Evolutionary conservation across 2,113 vertebrate species (phyloP), one percentile per base, ranked within the genome.

Genomic region (Siphamia tubifer): DNA sequence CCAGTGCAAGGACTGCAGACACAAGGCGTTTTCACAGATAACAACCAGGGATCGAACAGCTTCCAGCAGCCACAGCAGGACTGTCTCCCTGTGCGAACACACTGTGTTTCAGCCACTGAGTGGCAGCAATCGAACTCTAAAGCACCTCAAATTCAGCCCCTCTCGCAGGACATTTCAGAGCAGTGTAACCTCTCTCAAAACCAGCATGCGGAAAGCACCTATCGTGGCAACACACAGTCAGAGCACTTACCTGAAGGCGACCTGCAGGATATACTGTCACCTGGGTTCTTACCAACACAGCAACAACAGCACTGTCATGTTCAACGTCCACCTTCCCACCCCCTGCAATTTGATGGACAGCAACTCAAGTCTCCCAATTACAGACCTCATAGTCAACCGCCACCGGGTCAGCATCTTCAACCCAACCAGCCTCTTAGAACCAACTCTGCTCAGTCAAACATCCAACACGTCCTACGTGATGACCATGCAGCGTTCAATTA

Each of bases 171-270:
- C 70, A 74, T 87, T 49, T 9, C 43, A 1, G 88, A 92, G 27
- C 90, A 90, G 49, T 89, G 82, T 68, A 87, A 43, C 83, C 89
- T 81, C 83, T 85, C 66, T 68, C 90, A 57, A 61, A 74, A 90
- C 51, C 77, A 77, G 31, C 77, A 85, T 51, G 30, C 49, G 5
- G 82, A 94, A 9, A 86, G 90, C 62, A 77, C 83, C 66, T 87
- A 85, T 57, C 84, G 81, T 53, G 54, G 69, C 23, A 71, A 74
- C 1, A 67, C 91, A 70, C 93, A 94, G 84, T 90, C 90, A 60
- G 86, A 95, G 85, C 93, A 93, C 89, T 93, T 94, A 91, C 85
- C 87, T 65, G 82, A 86, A 51, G 92, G 91, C 45, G 92, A 95
- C 62, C 84, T 90, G 0, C 90, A 94, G 65, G 92, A 90, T 6